Conservation (phyloP, 2,113 vertebrate species). For the chimpanzee (Pan troglodytes) region DNA sequence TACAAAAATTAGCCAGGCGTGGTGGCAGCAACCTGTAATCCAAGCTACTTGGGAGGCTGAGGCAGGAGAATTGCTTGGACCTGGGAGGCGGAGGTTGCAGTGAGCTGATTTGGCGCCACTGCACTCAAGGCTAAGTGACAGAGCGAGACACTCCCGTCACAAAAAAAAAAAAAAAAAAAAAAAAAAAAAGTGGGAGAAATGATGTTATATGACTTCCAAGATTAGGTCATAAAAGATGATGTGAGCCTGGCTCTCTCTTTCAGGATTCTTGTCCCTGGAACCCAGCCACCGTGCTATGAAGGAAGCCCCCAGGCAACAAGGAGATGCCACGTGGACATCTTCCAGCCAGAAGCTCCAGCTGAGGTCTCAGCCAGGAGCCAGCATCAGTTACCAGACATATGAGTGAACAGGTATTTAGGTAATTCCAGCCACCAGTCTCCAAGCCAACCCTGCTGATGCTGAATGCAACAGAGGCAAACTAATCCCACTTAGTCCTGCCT, state of each 20-base stretch:
- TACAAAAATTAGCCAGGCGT: too few relatives aligned
- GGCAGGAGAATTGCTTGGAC: too few relatives aligned
- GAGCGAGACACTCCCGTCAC: too few relatives aligned
- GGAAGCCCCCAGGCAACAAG: neutral
- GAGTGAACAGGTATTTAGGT: neutral
- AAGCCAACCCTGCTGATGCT: neutral
- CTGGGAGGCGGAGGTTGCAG: too few relatives aligned
- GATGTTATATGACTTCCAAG: neutral
- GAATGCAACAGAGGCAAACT: neutral
- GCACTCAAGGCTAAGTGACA: too few relatives aligned
- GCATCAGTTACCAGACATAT: neutral
- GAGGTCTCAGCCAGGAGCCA: neutral
- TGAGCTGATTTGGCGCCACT: too few relatives aligned
- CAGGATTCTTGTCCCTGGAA: neutral
- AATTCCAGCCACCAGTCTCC: neutral
- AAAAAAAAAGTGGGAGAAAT: neutral
- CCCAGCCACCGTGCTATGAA: neutral
- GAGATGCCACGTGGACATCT: neutral
- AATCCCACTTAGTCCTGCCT: neutral
- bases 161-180: too few relatives aligned
- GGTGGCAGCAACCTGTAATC: too few relatives aligned
- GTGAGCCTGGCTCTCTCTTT: neutral
- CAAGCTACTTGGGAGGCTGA: too few relatives aligned
- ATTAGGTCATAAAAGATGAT: neutral
- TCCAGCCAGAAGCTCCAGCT: neutral